A percentile compares a stretch with the other conserved stretches of the same genome.
Conservation (phyloP, 1,140 invertebrate genomes). For the Kradibia gibbosae region DNA sequence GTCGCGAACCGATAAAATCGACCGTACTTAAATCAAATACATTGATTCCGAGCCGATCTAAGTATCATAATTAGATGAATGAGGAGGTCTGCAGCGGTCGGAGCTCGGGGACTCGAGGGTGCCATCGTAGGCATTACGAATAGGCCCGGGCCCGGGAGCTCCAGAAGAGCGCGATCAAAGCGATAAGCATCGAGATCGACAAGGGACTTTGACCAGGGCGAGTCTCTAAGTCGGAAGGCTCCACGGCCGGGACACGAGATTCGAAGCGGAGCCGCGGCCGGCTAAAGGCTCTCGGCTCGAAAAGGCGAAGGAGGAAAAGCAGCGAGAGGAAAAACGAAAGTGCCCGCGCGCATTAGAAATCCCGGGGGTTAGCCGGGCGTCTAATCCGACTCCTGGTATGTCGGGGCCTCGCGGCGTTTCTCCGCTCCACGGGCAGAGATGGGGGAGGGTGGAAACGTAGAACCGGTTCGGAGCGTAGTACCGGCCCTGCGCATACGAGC, state of each 20-base stretch:
- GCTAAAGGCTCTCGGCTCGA: too few species aligned
- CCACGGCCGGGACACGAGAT: background rate
- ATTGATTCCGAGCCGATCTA: background rate
- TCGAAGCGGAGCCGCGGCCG: background rate
- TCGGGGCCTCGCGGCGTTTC: background rate
- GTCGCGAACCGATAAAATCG: too few species aligned
- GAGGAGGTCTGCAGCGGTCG: too few species aligned
- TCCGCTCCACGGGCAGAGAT: background rate
- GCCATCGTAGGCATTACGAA: too few species aligned
- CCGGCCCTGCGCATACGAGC: background rate
- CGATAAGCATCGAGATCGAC: background rate
- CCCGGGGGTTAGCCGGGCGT: background rate
- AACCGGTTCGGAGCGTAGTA: conserved; percentile 38
- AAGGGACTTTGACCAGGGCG: background rate
- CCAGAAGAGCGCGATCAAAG: background rate
- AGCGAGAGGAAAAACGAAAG: background rate
- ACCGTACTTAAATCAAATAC: background rate
- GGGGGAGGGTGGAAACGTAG: background rate
- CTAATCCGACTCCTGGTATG: conserved; percentile 7
- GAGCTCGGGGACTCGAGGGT: too few species aligned
- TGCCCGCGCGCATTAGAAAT: background rate
- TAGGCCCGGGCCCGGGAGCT: too few species aligned
- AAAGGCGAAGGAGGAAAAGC: too few species aligned
- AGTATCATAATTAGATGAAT: background rate
- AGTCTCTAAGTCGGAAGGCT: too few species aligned